A percentile compares a stretch with the other conserved stretches of the same genome.
Evolutionary conservation across 2,113 vertebrate genomes (phyloP).

Genomic region (Thymallus thymallus): DNA sequence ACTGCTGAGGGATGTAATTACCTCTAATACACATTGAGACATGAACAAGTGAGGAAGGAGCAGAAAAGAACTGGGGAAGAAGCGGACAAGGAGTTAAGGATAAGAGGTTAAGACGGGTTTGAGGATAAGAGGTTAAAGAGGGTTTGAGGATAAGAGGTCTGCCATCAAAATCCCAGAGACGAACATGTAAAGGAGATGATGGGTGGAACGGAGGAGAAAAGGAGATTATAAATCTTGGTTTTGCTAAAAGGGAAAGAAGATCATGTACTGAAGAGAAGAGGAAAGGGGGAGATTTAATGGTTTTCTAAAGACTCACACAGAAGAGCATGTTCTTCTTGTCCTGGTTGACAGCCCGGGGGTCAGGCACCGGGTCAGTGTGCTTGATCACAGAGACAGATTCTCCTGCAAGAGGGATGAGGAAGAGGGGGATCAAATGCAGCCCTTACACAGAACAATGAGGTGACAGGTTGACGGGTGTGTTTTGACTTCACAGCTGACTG

Average conservation of each 20-base stretch:
- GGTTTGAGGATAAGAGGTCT: too few relatives aligned
- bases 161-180: too few relatives aligned
- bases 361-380: constrained; percentile 97
- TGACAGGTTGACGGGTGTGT: constrained; percentile 23
- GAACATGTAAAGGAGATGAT: too few relatives aligned
- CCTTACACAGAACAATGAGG: constrained; percentile 2
- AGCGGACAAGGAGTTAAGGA: too few relatives aligned
- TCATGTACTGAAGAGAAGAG: neutral
- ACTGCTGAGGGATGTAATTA: neutral
- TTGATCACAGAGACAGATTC: constrained; percentile 99
- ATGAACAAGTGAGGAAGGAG: too few relatives aligned
- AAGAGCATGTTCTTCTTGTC: constrained; percentile 99
- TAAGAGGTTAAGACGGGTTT: too few relatives aligned
- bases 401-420: constrained; percentile 67
- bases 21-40: too few relatives aligned
- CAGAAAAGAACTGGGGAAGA: too few relatives aligned
- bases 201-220: neutral
- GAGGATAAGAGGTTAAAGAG: too few relatives aligned
- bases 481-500: constrained; percentile 37
- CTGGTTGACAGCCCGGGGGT: constrained; percentile 97
- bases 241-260: neutral
- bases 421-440: neutral
- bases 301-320: constrained; percentile 81
- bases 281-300: neutral
- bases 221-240: neutral